These are phyloP conservation scores for Octodon degus DNA, from an alignment of 2,113 vertebrate species.

Conservation along the genomic window DNA sequence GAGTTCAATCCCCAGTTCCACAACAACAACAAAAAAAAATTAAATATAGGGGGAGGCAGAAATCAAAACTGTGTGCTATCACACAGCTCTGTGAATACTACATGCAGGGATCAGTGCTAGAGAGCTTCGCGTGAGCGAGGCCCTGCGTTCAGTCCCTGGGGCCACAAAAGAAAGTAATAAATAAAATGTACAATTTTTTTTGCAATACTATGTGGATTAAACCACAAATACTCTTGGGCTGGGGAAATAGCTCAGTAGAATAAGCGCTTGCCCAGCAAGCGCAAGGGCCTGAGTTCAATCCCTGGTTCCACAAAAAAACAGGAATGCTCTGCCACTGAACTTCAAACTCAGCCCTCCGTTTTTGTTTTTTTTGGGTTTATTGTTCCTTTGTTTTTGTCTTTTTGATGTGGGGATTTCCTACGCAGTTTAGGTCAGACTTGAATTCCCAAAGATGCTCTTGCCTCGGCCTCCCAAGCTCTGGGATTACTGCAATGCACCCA, in stretches of 20 bases:
- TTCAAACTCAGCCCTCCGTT: not conserved
- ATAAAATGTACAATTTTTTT: not conserved
- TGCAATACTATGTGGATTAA: not conserved
- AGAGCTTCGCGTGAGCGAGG: not conserved
- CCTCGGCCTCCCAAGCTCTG: not conserved
- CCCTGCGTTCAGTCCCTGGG: not conserved
- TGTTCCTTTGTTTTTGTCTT: not conserved
- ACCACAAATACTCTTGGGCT: not conserved
- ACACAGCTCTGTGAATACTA: not conserved
- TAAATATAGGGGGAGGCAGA: not conserved
- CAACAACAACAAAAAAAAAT: too few species aligned
- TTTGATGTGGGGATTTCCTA: not conserved
- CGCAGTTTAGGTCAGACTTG: not conserved
- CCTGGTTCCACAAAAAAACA: not conserved
- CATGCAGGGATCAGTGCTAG: not conserved
- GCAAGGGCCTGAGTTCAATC: too few species aligned
- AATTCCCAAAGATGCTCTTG: not conserved
- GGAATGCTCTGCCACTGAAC: not conserved
- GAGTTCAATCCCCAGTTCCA: too few species aligned
- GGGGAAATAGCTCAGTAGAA: too few species aligned
- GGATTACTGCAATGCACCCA: not conserved
- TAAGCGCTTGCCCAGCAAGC: too few species aligned
- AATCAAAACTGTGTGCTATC: not conserved
- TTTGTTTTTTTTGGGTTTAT: not conserved
- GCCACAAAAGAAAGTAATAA: not conserved